Evolutionary conservation across 2,888 invertebrate genomes (phyloP).

Genomic region (Lumbricus terrestris): DNA sequence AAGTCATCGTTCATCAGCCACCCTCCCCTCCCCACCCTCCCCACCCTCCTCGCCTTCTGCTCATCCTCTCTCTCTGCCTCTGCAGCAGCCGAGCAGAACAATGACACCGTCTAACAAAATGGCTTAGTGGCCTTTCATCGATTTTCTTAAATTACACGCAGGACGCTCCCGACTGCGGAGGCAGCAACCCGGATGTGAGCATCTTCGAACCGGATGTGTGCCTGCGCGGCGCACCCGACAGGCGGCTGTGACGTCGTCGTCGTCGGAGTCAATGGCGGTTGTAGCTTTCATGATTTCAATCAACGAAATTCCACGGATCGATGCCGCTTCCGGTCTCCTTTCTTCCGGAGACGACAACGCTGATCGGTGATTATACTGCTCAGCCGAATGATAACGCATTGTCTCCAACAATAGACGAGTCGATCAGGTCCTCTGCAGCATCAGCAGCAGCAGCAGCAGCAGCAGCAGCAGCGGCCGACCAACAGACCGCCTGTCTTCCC

Average conservation of each 20-base stretch:
- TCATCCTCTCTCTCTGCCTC: background rate
- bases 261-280: background rate
- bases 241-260: background rate
- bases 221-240: background rate
- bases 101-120: background rate
- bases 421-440: background rate
- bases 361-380: background rate
- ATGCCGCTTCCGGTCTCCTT: background rate
- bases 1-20: background rate
- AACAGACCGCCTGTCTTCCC: background rate
- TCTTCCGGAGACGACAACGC: background rate
- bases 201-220: background rate
- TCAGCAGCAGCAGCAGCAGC: too few species aligned
- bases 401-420: background rate
- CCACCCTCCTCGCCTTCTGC: background rate
- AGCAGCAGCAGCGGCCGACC: too few species aligned
- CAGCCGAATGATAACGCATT: background rate
- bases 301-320: background rate
- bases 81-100: background rate
- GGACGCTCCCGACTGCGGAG: constrained; percentile 7
- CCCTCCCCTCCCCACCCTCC: background rate
- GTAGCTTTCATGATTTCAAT: background rate
- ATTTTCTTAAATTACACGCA: background rate
- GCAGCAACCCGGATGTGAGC: background rate
- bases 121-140: background rate